Evolutionary conservation across 1,140 invertebrate species (phyloP).

Genomic region (Heliothis virescens): DNA sequence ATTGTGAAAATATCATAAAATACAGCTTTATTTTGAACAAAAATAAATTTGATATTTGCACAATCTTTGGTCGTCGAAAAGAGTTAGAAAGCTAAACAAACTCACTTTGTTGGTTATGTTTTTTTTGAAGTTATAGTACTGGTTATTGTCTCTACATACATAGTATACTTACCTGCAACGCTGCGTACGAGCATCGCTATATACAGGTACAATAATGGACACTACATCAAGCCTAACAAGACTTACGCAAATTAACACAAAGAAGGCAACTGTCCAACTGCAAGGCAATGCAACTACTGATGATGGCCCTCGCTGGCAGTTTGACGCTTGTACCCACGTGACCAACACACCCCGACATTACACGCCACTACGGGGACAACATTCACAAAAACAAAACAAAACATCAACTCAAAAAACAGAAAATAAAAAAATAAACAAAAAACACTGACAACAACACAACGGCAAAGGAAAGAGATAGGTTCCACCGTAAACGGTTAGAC

Average conservation of each 20-base stretch:
- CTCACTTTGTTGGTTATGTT: constrained; percentile 58
- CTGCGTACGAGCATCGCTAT: constrained; percentile 61
- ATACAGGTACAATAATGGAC: constrained; percentile 74
- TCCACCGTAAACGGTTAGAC: constrained; percentile 68
- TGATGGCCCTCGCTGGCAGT: constrained; percentile 68
- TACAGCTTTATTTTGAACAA: neutral
- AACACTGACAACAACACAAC: constrained; percentile 81
- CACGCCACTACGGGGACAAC: constrained; percentile 70
- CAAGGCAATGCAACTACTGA: constrained; percentile 80
- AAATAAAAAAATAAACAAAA: constrained; percentile 69
- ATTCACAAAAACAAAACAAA: constrained; percentile 72
- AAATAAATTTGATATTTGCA: constrained; percentile 61
- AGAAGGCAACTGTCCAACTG: constrained; percentile 72
- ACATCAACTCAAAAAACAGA: constrained; percentile 68
- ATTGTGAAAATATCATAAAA: constrained; percentile 67
- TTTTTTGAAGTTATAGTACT: constrained; percentile 50
- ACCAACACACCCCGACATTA: constrained; percentile 72
- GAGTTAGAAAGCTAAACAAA: constrained; percentile 73
- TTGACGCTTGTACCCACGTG: constrained; percentile 77
- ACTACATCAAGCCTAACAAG: constrained; percentile 84
- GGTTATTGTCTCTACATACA: constrained; percentile 53
- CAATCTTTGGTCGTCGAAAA: constrained; percentile 63
- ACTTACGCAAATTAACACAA: constrained; percentile 82
- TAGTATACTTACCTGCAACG: constrained; percentile 60
- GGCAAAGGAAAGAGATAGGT: constrained; percentile 74